These are phyloP conservation scores for Phalacrocorax aristotelis DNA, from an alignment of 2,113 vertebrate genomes.

Conservation along the genomic window DNA sequence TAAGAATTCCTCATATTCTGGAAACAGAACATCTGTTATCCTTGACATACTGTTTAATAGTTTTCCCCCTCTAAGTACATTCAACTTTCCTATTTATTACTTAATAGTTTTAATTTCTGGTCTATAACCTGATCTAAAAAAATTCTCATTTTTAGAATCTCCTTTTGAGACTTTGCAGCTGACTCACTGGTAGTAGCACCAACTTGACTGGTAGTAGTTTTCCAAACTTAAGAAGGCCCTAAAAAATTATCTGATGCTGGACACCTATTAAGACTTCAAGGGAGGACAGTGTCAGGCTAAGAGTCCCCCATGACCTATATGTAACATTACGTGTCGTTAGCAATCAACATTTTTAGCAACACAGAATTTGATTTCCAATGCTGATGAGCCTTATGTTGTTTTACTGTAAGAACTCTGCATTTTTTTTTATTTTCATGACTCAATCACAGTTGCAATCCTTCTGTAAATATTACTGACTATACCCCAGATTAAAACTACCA, in stretches of 20 bases:
- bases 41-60: constrained; percentile 35
- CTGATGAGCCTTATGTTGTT: not conserved
- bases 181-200: not conserved
- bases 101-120: not conserved
- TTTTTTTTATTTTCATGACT: not conserved
- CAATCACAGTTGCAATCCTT: not conserved
- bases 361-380: not conserved
- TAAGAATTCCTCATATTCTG: not conserved
- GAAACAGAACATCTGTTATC: not conserved
- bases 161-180: not conserved
- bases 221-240: not conserved
- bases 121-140: not conserved
- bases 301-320: not conserved
- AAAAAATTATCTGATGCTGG: not conserved
- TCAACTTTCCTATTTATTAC: constrained; percentile 36
- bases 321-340: not conserved
- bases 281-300: not conserved
- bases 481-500: not conserved
- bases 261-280: not conserved
- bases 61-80: constrained; percentile 4
- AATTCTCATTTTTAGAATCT: not conserved
- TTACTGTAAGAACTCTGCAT: not conserved
- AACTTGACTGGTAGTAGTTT: not conserved
- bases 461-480: not conserved
- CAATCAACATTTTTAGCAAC: not conserved